Conservation (phyloP, 2,888 invertebrate genomes). For the Epinotia nisella region DNA sequence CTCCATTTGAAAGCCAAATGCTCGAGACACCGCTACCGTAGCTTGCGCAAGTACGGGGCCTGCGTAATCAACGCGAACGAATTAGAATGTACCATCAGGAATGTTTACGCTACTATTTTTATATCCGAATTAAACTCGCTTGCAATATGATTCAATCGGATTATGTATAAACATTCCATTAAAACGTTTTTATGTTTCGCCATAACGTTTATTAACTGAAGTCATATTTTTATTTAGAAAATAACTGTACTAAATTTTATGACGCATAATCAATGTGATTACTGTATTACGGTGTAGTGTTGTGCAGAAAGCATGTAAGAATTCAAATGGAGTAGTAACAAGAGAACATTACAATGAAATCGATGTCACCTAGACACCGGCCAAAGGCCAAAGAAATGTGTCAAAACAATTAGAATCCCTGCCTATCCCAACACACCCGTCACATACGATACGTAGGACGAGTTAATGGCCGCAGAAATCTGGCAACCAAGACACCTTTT, state of each 20-base stretch:
- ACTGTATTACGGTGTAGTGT: too few species aligned
- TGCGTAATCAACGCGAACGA: not conserved
- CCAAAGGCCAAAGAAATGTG: conserved; percentile 14
- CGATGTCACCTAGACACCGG: not conserved
- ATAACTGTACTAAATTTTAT: not conserved
- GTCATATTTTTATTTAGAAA: not conserved
- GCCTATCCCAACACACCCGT: conserved; percentile 1
- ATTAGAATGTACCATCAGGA: conserved; percentile 7
- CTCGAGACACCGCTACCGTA: too few species aligned
- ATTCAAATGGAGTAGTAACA: not conserved
- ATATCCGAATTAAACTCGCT: conserved; percentile 28
- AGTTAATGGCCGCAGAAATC: not conserved
- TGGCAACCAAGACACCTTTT: not conserved
- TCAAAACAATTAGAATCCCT: conserved; percentile 18
- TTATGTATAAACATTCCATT: conserved; percentile 17
- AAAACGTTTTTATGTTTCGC: conserved; percentile 19
- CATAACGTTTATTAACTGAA: conserved; percentile 15
- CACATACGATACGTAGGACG: not conserved
- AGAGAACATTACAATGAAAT: not conserved
- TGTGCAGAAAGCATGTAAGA: too few species aligned
- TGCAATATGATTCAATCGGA: conserved; percentile 28
- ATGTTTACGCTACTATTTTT: conserved; percentile 29
- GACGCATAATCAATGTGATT: not conserved
- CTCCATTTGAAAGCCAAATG: too few species aligned
- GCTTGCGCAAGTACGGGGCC: not conserved